Conservation (phyloP, 2,888 invertebrate genomes). For the Pandemis corylana region DNA sequence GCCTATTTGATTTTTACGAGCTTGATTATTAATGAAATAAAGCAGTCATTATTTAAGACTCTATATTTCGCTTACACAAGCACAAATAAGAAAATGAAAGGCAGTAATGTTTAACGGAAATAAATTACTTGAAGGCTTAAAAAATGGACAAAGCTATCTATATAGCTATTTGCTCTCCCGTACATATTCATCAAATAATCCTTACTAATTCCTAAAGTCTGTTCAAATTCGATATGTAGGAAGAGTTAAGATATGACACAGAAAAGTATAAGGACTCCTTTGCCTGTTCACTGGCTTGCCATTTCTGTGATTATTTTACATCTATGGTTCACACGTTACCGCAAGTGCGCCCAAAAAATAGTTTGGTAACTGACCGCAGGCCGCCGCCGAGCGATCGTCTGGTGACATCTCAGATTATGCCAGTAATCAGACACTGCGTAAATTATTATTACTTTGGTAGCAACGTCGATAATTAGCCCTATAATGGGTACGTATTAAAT, state of each 20-base stretch:
- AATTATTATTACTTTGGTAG: constrained; percentile 43
- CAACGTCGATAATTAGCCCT: constrained; percentile 43
- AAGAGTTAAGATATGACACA: too few species aligned
- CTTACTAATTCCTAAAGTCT: too few species aligned
- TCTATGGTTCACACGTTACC: constrained; percentile 58
- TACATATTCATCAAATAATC: too few species aligned
- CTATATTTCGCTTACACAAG: too few species aligned
- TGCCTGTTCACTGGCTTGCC: constrained; percentile 22
- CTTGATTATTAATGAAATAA: neutral
- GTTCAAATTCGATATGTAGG: too few species aligned
- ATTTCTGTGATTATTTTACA: constrained; percentile 50
- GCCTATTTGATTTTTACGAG: neutral
- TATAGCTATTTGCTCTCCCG: too few species aligned
- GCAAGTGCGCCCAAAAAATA: constrained; percentile 64
- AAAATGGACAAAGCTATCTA: too few species aligned
- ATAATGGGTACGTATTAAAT: neutral
- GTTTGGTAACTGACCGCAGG: constrained; percentile 66
- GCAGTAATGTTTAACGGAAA: too few species aligned
- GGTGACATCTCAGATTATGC: constrained; percentile 62
- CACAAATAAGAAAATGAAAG: too few species aligned
- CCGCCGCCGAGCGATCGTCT: constrained; percentile 42
- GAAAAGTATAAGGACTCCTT: too few species aligned
- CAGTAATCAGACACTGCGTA: constrained; percentile 47
- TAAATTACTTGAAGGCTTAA: too few species aligned
- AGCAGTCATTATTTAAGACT: too few species aligned